A percentile compares a stretch with the other conserved stretches of the same genome.
Conservation (phyloP, 2,888 invertebrate species). For the Rutpela maculata region DNA sequence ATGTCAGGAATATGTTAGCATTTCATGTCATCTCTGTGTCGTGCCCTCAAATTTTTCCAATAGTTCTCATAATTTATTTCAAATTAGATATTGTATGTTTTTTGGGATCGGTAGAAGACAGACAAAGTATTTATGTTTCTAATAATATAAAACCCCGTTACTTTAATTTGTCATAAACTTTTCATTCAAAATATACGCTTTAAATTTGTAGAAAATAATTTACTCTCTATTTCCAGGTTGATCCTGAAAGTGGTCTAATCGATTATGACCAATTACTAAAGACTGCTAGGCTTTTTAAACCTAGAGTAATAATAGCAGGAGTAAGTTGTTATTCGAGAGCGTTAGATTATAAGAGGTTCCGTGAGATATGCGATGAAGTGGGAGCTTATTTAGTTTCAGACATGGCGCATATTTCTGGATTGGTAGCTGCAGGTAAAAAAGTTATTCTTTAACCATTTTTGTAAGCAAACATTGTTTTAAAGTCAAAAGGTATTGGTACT, state of each 20-base stretch:
- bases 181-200: no score
- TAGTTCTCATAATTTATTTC: no score
- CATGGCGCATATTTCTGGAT: conserved; percentile 96
- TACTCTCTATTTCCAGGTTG: conserved; percentile 74
- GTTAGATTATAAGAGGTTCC: conserved; percentile 93
- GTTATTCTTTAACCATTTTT: not conserved
- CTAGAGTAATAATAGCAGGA: conserved; percentile 94
- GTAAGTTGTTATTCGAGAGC: conserved; percentile 95
- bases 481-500: no score
- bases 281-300: conserved; percentile 91
- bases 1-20: no score
- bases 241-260: conserved; percentile 89
- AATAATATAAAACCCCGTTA: no score
- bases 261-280: conserved; percentile 93
- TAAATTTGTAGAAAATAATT: not conserved
- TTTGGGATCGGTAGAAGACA: no score
- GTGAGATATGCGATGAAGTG: conserved; percentile 87
- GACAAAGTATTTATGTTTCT: no score
- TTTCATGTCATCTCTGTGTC: no score
- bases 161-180: no score
- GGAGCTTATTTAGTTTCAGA: conserved; percentile 94
- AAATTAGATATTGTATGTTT: no score
- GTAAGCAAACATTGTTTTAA: not conserved
- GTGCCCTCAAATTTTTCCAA: no score
- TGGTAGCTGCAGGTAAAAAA: conserved; percentile 86